These are phyloP conservation scores for Casuarius casuarius DNA, from an alignment of 2,113 vertebrate genomes.

Conservation along the genomic window DNA sequence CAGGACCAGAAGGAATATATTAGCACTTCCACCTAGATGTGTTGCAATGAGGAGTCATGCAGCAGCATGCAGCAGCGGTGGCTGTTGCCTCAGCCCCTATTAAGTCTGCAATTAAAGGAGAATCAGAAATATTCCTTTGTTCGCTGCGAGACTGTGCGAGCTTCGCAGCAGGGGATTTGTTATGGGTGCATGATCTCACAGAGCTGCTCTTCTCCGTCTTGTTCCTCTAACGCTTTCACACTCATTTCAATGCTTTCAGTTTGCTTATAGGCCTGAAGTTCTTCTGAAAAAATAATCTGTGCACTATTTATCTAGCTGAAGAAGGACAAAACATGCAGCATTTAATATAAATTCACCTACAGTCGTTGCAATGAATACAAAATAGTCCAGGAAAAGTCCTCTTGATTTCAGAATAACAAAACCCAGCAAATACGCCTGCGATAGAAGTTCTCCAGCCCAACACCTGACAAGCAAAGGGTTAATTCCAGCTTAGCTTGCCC, in stretches of 20 bases:
- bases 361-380: neutral
- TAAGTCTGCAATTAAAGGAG: slow-evolving; percentile 38
- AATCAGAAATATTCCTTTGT: neutral
- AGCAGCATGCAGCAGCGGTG: slow-evolving; percentile 31
- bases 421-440: neutral
- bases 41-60: slow-evolving; percentile 39
- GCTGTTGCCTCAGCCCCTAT: neutral
- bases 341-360: neutral
- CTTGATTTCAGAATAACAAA: neutral
- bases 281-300: neutral
- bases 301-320: neutral
- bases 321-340: neutral
- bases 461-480: neutral
- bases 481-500: neutral
- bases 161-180: neutral
- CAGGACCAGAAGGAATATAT: slow-evolving; percentile 43
- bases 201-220: neutral
- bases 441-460: neutral
- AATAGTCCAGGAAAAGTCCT: neutral
- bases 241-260: fast-evolving
- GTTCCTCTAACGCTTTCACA: neutral
- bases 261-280: fast-evolving
- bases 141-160: neutral
- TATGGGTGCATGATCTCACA: neutral
- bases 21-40: slow-evolving; percentile 36